A percentile compares a stretch with the other conserved stretches of the same genome.
phyloP scores from a whole-genome alignment of 2,113 vertebrate genomes.

The Chamaea fasciata region DNA sequence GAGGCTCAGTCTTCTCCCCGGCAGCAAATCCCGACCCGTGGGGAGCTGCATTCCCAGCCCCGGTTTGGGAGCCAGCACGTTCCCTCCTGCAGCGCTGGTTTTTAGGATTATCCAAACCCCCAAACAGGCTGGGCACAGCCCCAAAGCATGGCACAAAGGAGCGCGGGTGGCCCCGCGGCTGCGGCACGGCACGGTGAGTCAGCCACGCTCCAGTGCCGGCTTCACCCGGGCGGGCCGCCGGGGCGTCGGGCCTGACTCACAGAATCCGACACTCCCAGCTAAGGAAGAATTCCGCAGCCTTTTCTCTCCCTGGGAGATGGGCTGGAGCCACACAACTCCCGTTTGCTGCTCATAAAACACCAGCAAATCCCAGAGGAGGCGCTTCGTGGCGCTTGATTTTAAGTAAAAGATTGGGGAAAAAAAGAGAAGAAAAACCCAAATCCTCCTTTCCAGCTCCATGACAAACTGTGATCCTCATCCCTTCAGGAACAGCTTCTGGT shows the following conservation, averaged over 20 bases:
- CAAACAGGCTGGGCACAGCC: rapidly evolving
- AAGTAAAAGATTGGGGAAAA: background rate
- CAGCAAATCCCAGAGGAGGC: background rate
- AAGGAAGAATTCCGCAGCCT: background rate
- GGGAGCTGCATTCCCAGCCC: background rate
- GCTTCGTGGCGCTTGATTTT: background rate
- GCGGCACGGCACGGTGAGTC: background rate
- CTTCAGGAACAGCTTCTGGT: background rate
- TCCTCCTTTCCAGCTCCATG: background rate
- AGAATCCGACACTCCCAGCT: background rate
- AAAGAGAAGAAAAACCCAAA: background rate
- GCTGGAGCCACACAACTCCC: rapidly evolving
- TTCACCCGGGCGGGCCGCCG: rapidly evolving
- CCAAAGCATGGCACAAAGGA: rapidly evolving
- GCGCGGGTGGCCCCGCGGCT: rapidly evolving
- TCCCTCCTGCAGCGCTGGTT: background rate
- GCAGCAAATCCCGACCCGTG: rapidly evolving
- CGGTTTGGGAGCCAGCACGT: background rate
- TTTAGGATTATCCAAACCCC: background rate
- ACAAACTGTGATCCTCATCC: background rate
- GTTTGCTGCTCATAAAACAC: background rate
- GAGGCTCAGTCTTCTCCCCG: background rate
- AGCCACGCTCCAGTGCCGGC: background rate
- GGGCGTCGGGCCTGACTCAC: background rate
- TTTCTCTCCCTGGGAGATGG: background rate